Base-by-base conservation (phyloP, 2,888 invertebrate genomes). In the Onchidella celtica region DNA sequence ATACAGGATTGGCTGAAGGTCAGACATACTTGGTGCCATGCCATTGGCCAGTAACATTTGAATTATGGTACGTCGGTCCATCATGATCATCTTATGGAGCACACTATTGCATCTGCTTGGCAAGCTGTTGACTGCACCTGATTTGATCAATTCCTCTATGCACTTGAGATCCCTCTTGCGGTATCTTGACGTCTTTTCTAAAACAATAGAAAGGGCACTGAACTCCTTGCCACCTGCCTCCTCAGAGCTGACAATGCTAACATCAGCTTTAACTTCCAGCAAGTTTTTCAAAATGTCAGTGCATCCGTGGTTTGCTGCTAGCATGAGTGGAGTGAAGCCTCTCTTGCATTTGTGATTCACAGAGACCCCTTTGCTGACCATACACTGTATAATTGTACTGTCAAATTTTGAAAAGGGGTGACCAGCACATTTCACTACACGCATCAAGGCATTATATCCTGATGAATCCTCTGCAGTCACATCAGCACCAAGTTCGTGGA, bases 251-350 rank as follows among this genome's bases (percentile, higher is more conserved):
- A 66, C 66, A 66, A 66, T 32, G 27, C 32, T 27, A 21, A 66
- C 66, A 66, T 66, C 66, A 3, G 66, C 66, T 9, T 21, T 34
- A 24, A 66, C 9, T 9, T 66, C 66, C 11, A 66, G 27, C 27
- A 66, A 21, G 27, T 27, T 9, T 32, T 66, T 66, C 3, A 29
- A 9, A 3, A 32, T 14, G 2, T 27, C 66, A 4, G 9, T 9
- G 6, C 9, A 24, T 2, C 27, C 32, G 9, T 29, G 9, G 9
- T 66, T 34, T 11, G 66, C 34, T 27, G 66, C 66, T 29, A 66
- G 6, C 66, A 66, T 66, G 9, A 66, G 21, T 29, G 66, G 66
- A 6, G 66, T 66, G 66, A 24, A 66, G 34, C 66, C 66, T 6
- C 6, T 29, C 32, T 29, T 29, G 34, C 34, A 24, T 66, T 66